Percentiles rank a stretch among this genome's conserved stretches.
Conservation (phyloP, 2,797 vertebrate genomes). For the Melanotaenia maccullochi region DNA sequence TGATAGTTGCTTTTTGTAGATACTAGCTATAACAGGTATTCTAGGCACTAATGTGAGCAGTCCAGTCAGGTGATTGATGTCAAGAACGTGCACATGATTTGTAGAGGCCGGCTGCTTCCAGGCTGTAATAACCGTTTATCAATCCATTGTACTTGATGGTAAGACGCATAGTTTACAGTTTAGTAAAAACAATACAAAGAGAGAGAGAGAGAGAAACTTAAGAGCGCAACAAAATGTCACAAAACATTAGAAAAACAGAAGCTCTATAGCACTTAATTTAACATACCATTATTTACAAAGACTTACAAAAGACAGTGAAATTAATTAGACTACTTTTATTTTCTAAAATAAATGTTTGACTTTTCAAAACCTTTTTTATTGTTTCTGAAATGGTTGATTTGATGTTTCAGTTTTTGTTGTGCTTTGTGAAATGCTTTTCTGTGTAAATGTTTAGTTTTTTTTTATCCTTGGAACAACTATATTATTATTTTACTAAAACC, state of each 20-base stretch:
- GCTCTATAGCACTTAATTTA: neutral
- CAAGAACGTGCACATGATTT: slow-evolving; percentile 52
- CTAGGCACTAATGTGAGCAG: neutral
- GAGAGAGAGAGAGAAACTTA: neutral
- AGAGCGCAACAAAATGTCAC: neutral
- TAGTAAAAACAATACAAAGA: neutral
- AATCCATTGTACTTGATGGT: slow-evolving; percentile 20
- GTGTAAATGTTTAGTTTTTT: neutral
- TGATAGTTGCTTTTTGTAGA: rapidly evolving
- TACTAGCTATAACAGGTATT: too few relatives aligned
- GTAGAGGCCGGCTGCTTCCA: slow-evolving; percentile 66
- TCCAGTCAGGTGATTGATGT: slow-evolving; percentile 20
- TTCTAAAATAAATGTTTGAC: neutral
- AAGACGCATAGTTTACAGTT: neutral
- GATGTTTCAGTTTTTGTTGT: neutral
- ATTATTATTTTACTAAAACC: too few relatives aligned
- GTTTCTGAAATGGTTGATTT: neutral
- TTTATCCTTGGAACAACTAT: neutral
- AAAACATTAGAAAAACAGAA: neutral
- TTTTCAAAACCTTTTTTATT: neutral
- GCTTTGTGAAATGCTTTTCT: neutral
- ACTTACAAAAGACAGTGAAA: too few relatives aligned
- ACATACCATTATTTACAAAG: neutral
- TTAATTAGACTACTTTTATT: neutral
- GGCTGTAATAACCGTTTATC: slow-evolving; percentile 59